Conservation (phyloP, 2,113 vertebrate species). For the Mesitornis unicolor region DNA sequence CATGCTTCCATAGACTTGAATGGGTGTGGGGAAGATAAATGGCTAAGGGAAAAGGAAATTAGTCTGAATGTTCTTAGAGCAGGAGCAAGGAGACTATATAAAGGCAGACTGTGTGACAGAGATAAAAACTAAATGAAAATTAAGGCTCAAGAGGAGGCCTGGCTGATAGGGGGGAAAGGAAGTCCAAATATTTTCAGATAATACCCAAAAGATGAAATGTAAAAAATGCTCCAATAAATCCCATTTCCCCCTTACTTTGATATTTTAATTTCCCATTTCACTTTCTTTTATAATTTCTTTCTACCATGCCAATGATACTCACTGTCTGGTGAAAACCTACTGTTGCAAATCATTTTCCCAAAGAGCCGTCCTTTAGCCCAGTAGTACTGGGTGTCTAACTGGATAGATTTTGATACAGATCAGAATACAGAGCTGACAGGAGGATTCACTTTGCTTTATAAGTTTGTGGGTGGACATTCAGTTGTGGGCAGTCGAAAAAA, state of each 20-base stretch:
- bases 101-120: constrained; percentile 51
- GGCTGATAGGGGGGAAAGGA: neutral
- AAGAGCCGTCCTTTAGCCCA: neutral
- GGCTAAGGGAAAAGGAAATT: constrained; percentile 60
- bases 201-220: constrained; percentile 57
- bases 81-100: constrained; percentile 29
- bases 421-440: neutral
- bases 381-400: neutral
- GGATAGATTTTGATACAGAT: neutral
- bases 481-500: neutral
- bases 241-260: constrained; percentile 72
- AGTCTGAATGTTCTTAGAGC: constrained; percentile 46
- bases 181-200: constrained; percentile 60
- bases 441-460: neutral
- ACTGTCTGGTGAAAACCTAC: constrained; percentile 8
- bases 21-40: constrained; percentile 56
- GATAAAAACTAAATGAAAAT: constrained; percentile 68
- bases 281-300: constrained; percentile 71
- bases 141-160: constrained; percentile 44
- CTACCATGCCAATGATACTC: constrained; percentile 54
- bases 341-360: constrained; percentile 47
- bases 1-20: constrained; percentile 28
- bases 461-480: neutral
- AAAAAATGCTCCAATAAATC: constrained; percentile 64
- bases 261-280: constrained; percentile 74